A percentile compares a stretch with the other conserved stretches of the same genome.
phyloP scores from a whole-genome alignment of 2,888 invertebrate genomes.

The Operophtera brumata region DNA sequence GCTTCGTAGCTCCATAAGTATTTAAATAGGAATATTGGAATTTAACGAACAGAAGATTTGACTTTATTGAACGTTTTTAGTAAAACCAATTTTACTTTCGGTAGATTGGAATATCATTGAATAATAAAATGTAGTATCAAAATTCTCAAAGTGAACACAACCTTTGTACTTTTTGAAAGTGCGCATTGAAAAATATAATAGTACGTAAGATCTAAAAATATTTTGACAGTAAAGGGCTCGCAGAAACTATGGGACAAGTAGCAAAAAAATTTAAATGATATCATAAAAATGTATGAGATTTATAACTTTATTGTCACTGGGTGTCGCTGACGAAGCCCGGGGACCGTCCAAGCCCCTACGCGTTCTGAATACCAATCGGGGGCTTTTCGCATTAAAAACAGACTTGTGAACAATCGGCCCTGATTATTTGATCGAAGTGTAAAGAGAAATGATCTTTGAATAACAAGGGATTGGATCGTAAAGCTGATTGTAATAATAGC shows the following conservation, averaged over 20 bases:
- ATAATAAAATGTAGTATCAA: conserved; percentile 17
- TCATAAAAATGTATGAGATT: conserved; percentile 70
- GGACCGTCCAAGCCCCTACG: conserved; percentile 43
- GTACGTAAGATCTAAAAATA: background rate
- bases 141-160: too few species aligned
- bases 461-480: conserved; percentile 17
- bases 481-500: conserved; percentile 11
- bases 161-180: too few species aligned
- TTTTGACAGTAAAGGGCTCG: background rate
- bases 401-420: conserved; percentile 40
- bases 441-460: conserved; percentile 25
- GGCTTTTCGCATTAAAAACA: conserved; percentile 56
- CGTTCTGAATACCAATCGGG: conserved; percentile 53
- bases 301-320: conserved; percentile 56
- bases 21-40: conserved; percentile 30
- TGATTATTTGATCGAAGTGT: conserved; percentile 28
- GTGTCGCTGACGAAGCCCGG: conserved; percentile 44
- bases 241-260: background rate
- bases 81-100: conserved; percentile 4
- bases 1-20: conserved; percentile 28
- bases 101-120: background rate
- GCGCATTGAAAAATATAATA: background rate
- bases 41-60: conserved; percentile 6
- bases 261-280: conserved; percentile 27
- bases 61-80: conserved; percentile 9